Base-by-base conservation (phyloP, 1,140 invertebrate species). In the Drosophila seguyi region DNA sequence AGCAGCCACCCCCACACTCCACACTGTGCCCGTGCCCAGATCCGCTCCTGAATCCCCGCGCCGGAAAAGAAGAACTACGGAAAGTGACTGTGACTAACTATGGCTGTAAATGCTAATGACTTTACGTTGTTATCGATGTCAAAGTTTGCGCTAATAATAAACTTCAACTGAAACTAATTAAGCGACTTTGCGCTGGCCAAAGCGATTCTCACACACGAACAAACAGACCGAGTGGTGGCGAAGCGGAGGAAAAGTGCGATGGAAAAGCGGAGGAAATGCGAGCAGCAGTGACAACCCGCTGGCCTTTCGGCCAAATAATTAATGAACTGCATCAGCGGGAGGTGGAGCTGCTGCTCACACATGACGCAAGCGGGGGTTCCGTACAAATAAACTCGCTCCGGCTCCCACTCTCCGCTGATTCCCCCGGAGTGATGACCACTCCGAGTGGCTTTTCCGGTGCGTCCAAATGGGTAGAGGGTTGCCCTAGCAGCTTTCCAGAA, bases 51-150 rank as follows among this genome's bases (percentile, higher is more conserved):
- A 11, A 25, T 13, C 25, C 45, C 41, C 4, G 14, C 47, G 10
- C 39, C 34, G 44, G n/a, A 41, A 22, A 38, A 16, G 47, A 39
- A 34, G 63, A 47, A 31, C 68, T 36, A 34, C 52, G 42, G 20
- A 71, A 72, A 58, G 34, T 34, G 53, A 60, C 53, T 60, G 39
- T 63, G 47, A 65, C 67, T 41, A 62, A 75, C 79, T 42, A 44
- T 16, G 38, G 58, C 56, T 69, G 83, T 61, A 83, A 72, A 88
- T 87, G 75, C 83, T 83, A 87, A 87, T 87, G 84, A 80, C 83
- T 88, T 88, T 88, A 81, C 81, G 80, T 79, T 88, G 85, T 87
- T 87, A 88, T 88, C 84, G 84, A 88, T 88, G 85, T 78, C 84
- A 84, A 88, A 87, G 80, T 87, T 87, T 88, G 68, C 68, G 58